Evolutionary conservation across 2,113 vertebrate genomes (phyloP).

Genomic region (Tachysurus vachellii): DNA sequence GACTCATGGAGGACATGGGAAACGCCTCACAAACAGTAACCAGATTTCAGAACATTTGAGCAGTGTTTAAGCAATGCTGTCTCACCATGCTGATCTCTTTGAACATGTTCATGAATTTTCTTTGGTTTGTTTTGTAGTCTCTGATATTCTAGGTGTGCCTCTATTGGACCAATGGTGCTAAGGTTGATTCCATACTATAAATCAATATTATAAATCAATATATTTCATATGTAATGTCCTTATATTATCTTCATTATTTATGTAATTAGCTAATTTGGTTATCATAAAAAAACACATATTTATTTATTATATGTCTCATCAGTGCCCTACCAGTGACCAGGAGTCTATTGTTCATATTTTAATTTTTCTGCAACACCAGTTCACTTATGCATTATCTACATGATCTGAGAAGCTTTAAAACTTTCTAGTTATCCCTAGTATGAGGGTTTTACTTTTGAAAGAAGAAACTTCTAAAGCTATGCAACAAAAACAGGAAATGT

Average conservation of each 20-base stretch:
- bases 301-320: neutral
- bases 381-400: neutral
- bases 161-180: too few species aligned
- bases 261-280: neutral
- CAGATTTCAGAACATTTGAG: neutral
- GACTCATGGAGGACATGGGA: neutral
- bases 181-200: neutral
- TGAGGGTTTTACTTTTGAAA: neutral
- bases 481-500: constrained; percentile 49
- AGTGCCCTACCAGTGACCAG: neutral
- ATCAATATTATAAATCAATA: neutral
- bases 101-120: neutral
- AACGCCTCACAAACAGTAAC: neutral
- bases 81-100: neutral
- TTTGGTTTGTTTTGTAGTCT: neutral
- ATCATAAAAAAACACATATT: neutral
- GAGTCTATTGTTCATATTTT: neutral
- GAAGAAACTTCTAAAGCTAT: constrained; percentile 34
- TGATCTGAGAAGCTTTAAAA: neutral
- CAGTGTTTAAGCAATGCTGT: too few species aligned
- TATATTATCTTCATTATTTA: neutral
- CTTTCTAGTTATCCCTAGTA: neutral
- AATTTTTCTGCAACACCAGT: neutral
- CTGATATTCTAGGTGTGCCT: neutral
- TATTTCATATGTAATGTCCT: neutral